Conservation (phyloP, 2,113 vertebrate genomes). For the Nibea coibor region DNA sequence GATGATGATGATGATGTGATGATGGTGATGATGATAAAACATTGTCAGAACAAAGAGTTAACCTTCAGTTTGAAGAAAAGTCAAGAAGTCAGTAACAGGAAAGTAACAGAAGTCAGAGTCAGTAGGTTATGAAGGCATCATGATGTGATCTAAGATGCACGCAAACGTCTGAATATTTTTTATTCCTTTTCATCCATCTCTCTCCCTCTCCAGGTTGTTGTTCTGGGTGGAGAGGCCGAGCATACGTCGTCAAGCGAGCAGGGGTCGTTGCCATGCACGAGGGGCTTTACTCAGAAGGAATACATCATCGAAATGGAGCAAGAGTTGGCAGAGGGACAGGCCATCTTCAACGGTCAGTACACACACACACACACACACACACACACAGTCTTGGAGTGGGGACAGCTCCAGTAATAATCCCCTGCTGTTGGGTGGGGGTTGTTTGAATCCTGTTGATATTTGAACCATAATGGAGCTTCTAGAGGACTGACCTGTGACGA, state of each 20-base stretch:
- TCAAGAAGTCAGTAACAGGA: neutral
- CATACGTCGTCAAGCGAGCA: constrained; percentile 29
- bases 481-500: constrained; percentile 30
- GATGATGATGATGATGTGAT: neutral
- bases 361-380: constrained; percentile 17
- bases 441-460: constrained; percentile 63
- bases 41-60: neutral
- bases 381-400: neutral
- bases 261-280: constrained; percentile 51
- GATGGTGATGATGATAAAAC: neutral
- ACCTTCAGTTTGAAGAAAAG: neutral
- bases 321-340: constrained; percentile 68
- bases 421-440: constrained; percentile 63
- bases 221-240: constrained; percentile 16
- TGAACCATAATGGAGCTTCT: constrained; percentile 50
- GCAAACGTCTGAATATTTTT: neutral
- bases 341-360: constrained; percentile 72
- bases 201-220: constrained; percentile 39
- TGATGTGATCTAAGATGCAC: neutral
- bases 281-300: constrained; percentile 72
- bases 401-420: constrained; percentile 58
- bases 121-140: neutral
- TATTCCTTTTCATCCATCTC: neutral
- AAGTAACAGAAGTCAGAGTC: neutral
- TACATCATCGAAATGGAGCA: constrained; percentile 57